Evolutionary conservation across 2,888 invertebrate genomes (phyloP).

Genomic region (Linyphia triangularis): DNA sequence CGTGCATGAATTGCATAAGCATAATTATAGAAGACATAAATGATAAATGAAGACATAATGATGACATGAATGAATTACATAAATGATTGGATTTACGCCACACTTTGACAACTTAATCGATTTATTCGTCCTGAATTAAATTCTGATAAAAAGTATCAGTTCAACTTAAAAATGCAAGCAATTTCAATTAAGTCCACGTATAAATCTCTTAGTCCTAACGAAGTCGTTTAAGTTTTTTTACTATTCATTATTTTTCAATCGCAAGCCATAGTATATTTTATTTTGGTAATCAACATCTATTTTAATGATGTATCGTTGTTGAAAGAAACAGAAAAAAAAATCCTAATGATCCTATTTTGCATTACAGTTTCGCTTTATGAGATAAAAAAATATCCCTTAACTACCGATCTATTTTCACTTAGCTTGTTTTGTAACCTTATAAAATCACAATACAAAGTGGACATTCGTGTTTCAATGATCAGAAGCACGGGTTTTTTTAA

Average conservation of each 20-base stretch:
- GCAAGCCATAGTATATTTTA: not conserved
- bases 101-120: no score
- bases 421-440: slow-evolving; percentile 41
- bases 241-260: not conserved
- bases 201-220: no score
- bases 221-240: not conserved
- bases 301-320: slow-evolving; percentile 29
- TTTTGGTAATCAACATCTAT: slow-evolving; percentile 8
- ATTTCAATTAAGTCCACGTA: no score
- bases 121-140: no score
- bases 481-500: slow-evolving; percentile 19
- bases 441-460: slow-evolving; percentile 45
- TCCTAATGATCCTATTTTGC: slow-evolving; percentile 8
- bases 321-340: not conserved
- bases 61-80: no score
- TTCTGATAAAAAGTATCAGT: no score
- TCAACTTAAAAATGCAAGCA: no score
- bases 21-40: no score
- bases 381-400: not conserved
- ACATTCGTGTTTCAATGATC: slow-evolving; percentile 36
- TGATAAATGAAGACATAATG: no score
- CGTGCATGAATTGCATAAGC: no score
- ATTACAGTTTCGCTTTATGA: not conserved
- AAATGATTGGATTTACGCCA: no score
- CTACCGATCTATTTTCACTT: slow-evolving; percentile 23